phyloP scores from a whole-genome alignment of 2,797 vertebrate species.

The Pangasius larnaudii region DNA sequence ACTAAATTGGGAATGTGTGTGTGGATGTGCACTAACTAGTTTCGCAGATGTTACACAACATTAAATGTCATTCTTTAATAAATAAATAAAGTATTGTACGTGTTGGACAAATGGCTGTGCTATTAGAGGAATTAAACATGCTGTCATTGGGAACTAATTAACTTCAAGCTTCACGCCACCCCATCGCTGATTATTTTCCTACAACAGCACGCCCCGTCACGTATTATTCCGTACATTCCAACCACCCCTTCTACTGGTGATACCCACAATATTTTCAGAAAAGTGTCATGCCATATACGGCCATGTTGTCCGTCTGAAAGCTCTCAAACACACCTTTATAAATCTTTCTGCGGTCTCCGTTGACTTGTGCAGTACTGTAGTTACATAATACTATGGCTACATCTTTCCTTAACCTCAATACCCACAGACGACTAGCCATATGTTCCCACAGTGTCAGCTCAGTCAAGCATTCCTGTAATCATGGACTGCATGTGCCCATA shows the following conservation, averaged over 20 bases:
- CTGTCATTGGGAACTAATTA: neutral
- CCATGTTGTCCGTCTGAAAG: neutral
- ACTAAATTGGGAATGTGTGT: neutral
- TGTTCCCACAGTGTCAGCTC: neutral
- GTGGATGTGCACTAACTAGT: too few relatives aligned
- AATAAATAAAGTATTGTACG: neutral
- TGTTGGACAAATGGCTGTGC: neutral
- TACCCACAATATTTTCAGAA: neutral
- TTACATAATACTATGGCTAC: neutral
- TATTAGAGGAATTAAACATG: neutral
- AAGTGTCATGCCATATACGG: neutral
- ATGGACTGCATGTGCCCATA: neutral
- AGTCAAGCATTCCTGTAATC: neutral
- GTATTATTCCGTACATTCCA: neutral
- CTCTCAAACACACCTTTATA: neutral
- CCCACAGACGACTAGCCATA: too few relatives aligned
- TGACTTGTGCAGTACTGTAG: neutral
- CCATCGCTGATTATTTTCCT: neutral
- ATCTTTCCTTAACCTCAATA: neutral
- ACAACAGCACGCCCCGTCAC: neutral
- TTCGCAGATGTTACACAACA: neutral
- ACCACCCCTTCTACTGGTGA: neutral
- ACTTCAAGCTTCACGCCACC: neutral
- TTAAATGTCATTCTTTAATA: neutral
- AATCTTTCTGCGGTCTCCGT: neutral